phyloP scores from a whole-genome alignment of 2,888 invertebrate species.

The Asteroscopus sphinx region DNA sequence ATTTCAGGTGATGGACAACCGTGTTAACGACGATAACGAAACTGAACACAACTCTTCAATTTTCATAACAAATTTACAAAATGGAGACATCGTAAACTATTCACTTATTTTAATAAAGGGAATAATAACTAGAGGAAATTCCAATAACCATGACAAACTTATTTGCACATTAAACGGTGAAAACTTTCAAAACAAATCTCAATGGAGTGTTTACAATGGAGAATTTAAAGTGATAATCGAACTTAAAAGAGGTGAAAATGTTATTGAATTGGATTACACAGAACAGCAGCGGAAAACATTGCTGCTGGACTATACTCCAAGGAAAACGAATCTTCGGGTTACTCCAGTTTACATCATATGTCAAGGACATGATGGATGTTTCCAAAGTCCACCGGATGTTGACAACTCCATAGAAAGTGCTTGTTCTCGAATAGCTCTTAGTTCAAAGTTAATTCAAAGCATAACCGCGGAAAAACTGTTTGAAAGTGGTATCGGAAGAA shows the following conservation, averaged over 20 bases:
- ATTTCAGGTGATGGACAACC: constrained; percentile 89
- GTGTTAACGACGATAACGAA: constrained; percentile 80
- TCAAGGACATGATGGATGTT: constrained; percentile 93
- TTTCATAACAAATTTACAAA: constrained; percentile 90
- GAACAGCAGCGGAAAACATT: constrained; percentile 82
- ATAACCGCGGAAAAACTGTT: constrained; percentile 96
- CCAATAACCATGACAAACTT: constrained; percentile 81
- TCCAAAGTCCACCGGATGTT: constrained; percentile 92
- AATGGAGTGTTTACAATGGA: constrained; percentile 91
- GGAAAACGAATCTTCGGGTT: constrained; percentile 90
- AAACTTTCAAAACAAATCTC: constrained; percentile 77
- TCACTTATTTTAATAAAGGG: constrained; percentile 91
- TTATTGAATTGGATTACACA: constrained; percentile 90
- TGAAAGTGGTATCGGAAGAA: constrained; percentile 93
- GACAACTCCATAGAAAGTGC: constrained; percentile 93
- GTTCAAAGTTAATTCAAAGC: constrained; percentile 95
- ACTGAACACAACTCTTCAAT: constrained; percentile 83
- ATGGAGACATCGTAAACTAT: constrained; percentile 90
- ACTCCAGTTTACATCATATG: constrained; percentile 96
- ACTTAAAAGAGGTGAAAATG: constrained; percentile 91
- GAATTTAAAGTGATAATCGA: constrained; percentile 93
- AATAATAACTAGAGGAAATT: constrained; percentile 84
- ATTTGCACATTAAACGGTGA: constrained; percentile 80
- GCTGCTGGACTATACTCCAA: constrained; percentile 89
- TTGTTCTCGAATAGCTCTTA: constrained; percentile 93